These are phyloP conservation scores for Thunnus albacares DNA, from an alignment of 2,797 vertebrate species.

Conservation along the genomic window DNA sequence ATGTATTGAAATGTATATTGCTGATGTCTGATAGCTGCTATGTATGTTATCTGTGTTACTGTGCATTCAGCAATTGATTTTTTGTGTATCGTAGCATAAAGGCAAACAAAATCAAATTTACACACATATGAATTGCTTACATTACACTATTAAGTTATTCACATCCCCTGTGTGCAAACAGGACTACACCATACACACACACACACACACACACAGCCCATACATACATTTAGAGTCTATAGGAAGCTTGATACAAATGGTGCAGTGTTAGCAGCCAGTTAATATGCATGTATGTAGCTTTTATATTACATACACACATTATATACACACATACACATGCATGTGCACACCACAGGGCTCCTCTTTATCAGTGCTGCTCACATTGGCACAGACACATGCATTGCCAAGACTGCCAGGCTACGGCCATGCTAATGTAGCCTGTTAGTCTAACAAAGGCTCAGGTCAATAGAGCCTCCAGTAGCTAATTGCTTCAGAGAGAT, in stretches of 20 bases:
- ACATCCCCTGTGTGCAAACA: conserved; percentile 25
- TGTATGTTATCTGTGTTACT: conserved; percentile 30
- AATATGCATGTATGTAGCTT: conserved; percentile 52
- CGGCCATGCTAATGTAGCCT: conserved; percentile 79
- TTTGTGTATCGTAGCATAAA: conserved; percentile 47
- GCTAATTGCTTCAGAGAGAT: conserved; percentile 88
- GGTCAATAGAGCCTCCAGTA: conserved; percentile 82
- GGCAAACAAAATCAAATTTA: conserved; percentile 34
- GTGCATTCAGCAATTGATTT: conserved; percentile 27
- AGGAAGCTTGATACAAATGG: conserved; percentile 23
- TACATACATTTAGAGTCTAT: conserved; percentile 17
- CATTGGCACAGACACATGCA: conserved; percentile 74
- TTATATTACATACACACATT: conserved; percentile 25
- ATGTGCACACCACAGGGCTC: conserved; percentile 48
- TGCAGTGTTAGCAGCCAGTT: conserved; percentile 34
- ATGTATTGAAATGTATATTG: conserved; percentile 30
- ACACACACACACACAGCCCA: conserved; percentile 8
- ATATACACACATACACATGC: conserved; percentile 25
- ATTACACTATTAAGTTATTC: conserved; percentile 23
- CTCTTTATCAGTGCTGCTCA: conserved; percentile 80
- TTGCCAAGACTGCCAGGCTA: conserved; percentile 76
- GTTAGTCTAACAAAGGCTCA: conserved; percentile 83
- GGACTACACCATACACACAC: conserved; percentile 12
- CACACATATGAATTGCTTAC: conserved; percentile 49
- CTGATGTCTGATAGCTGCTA: conserved; percentile 40